These are phyloP conservation scores for Ischnura elegans DNA, from an alignment of 2,888 invertebrate species.

Conservation along the genomic window DNA sequence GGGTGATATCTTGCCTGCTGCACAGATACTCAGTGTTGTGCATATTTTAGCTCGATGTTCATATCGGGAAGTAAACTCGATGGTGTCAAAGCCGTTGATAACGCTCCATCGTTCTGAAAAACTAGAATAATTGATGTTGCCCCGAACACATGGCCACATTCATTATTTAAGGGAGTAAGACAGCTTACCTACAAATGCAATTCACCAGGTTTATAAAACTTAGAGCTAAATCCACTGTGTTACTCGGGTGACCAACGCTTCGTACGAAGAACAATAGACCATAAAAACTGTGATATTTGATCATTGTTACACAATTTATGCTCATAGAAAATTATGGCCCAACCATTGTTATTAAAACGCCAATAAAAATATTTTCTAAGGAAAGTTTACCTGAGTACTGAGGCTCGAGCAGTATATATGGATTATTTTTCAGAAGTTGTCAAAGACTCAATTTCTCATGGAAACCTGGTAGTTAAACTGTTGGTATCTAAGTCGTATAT, in stretches of 20 bases:
- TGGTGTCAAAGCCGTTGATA: background rate
- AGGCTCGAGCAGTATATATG: no score
- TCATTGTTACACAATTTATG: background rate
- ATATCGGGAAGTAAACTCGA: background rate
- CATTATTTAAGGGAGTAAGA: background rate
- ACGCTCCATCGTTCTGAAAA: background rate
- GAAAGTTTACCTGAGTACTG: no score
- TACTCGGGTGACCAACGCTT: background rate
- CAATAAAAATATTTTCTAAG: no score
- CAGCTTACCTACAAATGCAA: background rate
- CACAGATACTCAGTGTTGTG: background rate
- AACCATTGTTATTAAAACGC: no score
- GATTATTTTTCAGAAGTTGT: no score
- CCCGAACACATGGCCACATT: background rate
- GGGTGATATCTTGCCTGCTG: background rate
- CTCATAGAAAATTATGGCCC: no score
- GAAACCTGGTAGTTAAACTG: no score
- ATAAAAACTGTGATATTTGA: background rate
- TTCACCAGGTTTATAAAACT: background rate
- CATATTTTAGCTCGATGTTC: background rate
- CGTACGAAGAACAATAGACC: background rate
- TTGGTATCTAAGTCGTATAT: no score
- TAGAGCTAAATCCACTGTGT: background rate
- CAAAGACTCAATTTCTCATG: no score
- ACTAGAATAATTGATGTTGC: background rate